phyloP scores from a whole-genome alignment of 2,797 vertebrate genomes.

The Enteromius mattozi region DNA sequence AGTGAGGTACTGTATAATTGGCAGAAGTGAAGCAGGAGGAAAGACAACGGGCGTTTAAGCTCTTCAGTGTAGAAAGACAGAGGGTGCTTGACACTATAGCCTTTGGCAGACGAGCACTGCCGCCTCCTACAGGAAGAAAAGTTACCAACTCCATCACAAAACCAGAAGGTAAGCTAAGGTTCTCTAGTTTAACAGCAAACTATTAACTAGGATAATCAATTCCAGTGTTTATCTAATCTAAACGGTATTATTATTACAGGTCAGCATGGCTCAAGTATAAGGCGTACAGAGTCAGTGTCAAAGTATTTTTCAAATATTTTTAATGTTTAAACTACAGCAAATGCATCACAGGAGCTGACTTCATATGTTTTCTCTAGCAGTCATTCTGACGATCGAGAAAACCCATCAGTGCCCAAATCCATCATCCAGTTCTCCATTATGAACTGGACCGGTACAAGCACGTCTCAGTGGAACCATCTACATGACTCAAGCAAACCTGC shows the following conservation, averaged over 20 bases:
- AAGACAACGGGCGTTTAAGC: constrained; percentile 73
- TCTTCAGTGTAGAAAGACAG: constrained; percentile 68
- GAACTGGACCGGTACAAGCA: constrained; percentile 75
- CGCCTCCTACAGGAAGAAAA: constrained; percentile 33
- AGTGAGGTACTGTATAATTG: constrained; percentile 31
- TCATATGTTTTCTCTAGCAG: constrained; percentile 60
- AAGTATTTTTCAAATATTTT: neutral
- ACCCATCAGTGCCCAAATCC: constrained; percentile 70
- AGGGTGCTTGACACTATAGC: constrained; percentile 73
- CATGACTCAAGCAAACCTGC: constrained; percentile 52
- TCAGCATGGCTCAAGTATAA: neutral
- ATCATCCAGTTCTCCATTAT: constrained; percentile 70
- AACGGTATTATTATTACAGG: constrained; percentile 5
- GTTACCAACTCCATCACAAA: neutral
- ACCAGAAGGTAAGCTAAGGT: neutral
- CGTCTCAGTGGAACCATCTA: constrained; percentile 65
- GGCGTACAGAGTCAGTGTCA: neutral
- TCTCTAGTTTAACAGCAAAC: neutral
- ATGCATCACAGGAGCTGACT: neutral
- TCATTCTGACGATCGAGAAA: constrained; percentile 61
- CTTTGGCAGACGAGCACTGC: constrained; percentile 73
- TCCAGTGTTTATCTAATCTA: neutral
- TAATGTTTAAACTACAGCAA: neutral
- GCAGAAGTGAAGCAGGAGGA: constrained; percentile 78
- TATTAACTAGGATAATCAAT: neutral